phyloP scores from a whole-genome alignment of 2,113 vertebrate species.

The Todiramphus chloris region DNA sequence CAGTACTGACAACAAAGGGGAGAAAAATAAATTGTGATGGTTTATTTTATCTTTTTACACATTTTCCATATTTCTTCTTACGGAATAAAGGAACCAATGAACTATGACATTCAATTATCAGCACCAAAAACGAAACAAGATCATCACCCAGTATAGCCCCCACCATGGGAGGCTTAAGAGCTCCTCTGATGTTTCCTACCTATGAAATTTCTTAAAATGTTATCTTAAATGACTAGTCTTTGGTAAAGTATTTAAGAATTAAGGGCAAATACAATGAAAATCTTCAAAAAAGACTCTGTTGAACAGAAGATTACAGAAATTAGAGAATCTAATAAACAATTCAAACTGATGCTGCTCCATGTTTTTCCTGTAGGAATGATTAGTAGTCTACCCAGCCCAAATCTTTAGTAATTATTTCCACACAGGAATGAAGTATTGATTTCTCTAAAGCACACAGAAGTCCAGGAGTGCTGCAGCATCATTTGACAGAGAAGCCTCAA shows the following conservation, averaged over 20 bases:
- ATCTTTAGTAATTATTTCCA: neutral
- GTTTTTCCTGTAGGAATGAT: neutral
- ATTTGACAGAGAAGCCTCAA: neutral
- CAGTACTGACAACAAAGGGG: neutral
- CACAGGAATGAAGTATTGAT: neutral
- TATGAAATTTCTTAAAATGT: neutral
- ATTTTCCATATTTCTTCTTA: neutral
- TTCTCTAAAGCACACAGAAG: neutral
- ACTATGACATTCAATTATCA: neutral
- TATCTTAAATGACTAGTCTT: neutral
- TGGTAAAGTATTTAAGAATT: neutral
- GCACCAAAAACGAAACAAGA: neutral
- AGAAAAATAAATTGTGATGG: neutral
- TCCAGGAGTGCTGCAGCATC: neutral
- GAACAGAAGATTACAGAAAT: neutral
- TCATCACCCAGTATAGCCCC: neutral
- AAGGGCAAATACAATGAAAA: neutral
- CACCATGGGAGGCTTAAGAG: neutral
- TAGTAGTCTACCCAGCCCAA: neutral
- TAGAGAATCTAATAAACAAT: neutral
- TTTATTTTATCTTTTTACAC: neutral
- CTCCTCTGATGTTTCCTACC: neutral
- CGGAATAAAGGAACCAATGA: neutral
- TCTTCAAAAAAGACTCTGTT: neutral
- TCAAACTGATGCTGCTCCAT: neutral